Evolutionary conservation across 2,888 invertebrate species (phyloP).

Genomic region (Dryobotodes eremita): DNA sequence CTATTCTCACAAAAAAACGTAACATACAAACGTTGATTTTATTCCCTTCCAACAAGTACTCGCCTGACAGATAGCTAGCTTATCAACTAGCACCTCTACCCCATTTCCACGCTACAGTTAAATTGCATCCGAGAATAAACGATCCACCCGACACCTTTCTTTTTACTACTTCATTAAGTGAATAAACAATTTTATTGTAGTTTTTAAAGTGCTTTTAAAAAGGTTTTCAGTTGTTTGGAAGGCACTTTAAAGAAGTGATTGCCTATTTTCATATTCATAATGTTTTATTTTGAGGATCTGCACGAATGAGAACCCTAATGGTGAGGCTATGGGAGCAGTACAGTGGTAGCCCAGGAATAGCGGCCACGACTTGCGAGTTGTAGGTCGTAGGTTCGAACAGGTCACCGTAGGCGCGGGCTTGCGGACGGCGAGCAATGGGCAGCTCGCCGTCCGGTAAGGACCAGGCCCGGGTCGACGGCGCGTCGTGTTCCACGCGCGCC

Average conservation of each 20-base stretch:
- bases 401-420: too few species aligned
- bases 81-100: slow-evolving; percentile 48
- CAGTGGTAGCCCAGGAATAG: too few species aligned
- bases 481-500: too few species aligned
- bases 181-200: slow-evolving; percentile 46
- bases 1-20: not conserved
- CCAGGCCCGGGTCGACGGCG: too few species aligned
- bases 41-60: slow-evolving; percentile 32
- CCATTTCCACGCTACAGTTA: slow-evolving; percentile 47
- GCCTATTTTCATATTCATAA: not conserved
- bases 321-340: too few species aligned
- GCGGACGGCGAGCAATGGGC: too few species aligned
- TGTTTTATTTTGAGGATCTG: not conserved
- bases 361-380: too few species aligned
- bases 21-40: slow-evolving; percentile 5
- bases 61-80: slow-evolving; percentile 38
- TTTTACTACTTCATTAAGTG: slow-evolving; percentile 52
- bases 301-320: too few species aligned
- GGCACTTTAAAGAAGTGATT: not conserved
- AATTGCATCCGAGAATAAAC: slow-evolving; percentile 58
- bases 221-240: slow-evolving; percentile 16
- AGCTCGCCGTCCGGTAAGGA: too few species aligned
- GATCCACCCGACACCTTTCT: slow-evolving; percentile 43
- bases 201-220: slow-evolving; percentile 27
- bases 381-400: too few species aligned